Evolutionary conservation across 2,888 invertebrate genomes (phyloP), one percentile per base, ranked within the genome.

Genomic region (Cryptocheilus praepositus): DNA sequence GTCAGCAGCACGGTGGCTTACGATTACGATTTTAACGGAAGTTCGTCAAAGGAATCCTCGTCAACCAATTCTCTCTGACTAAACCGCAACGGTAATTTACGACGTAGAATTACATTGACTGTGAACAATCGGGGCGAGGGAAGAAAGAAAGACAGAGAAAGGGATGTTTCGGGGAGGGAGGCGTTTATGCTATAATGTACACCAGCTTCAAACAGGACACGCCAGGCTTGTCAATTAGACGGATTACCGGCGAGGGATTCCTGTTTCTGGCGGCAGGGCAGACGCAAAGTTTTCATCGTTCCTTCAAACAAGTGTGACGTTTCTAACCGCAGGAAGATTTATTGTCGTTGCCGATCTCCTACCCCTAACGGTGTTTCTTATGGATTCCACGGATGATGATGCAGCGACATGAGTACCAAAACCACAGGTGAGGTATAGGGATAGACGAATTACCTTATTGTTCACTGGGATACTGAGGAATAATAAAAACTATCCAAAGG

Each of bases 311-410:
- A 83, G 71, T 82, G 75, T 85, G 83, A 83, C 81, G 79, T 71
- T 70, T 65, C 54, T 74, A 83, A 81, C 84, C 83, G 68, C 84
- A 83, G 59, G 21, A 61, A 74, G 78, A 85, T 85, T 85, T 84
- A 85, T 76, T 62, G 54, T 64, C 64, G 16, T 53, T 5, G 25
- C 25, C 22, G 67, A 8, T n/a, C 49, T 1, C 13, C n/a, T 4
- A 5, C 13, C 21, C 49, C 13, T 73, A 73, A 73, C 71, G 71
- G 73, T 73, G 36, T 36, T 7, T 36, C 36, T 11, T 7, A 36
- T 11, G 36, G 11, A 36, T 36, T 36, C 36, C 36, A 36, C 36
- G 36, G 36, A 36, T 11, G 8, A 36, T 11, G 8, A 36, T 36
- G 13, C 11, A 4, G 36, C 13, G 7, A 7, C 13, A 1, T 36